Evolutionary conservation across 1,140 invertebrate species (phyloP).

Genomic region (Hyles euphorbiae): DNA sequence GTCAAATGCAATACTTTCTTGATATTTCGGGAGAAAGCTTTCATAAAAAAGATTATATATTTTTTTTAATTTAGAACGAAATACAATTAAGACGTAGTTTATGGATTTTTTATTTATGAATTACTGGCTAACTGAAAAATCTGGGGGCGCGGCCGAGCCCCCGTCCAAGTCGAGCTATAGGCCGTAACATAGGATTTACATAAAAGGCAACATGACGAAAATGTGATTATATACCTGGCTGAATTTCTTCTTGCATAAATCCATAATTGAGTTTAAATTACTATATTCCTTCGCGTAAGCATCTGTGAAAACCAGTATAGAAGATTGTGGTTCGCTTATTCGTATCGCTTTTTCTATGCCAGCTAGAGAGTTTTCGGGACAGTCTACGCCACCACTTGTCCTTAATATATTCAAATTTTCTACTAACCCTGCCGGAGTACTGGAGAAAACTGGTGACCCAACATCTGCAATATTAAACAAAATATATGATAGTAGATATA

Average conservation of each 20-base stretch:
- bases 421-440: constrained; percentile 21
- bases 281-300: constrained; percentile 70
- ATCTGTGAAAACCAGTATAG: constrained; percentile 82
- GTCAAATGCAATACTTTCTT: background rate
- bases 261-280: constrained; percentile 28
- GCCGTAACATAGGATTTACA: background rate
- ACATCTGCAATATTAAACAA: constrained; percentile 21
- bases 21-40: background rate
- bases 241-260: constrained; percentile 28
- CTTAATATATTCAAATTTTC: constrained; percentile 69
- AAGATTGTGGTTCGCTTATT: constrained; percentile 76
- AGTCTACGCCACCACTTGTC: constrained; percentile 78
- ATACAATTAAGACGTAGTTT: no score
- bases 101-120: no score
- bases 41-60: background rate
- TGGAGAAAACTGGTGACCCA: constrained; percentile 15
- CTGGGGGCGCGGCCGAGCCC: no score
- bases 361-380: constrained; percentile 79
- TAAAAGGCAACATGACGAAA: background rate
- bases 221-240: constrained; percentile 35
- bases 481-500: no score
- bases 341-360: constrained; percentile 79
- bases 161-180: no score
- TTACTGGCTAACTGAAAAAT: no score
- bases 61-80: no score